These are phyloP conservation scores for human (Homo sapiens) DNA, from an alignment of 2,113 vertebrate genomes.

Conservation along the genomic window GRCh38 chr13:53383501-53384000, in stretches of 20 bases:
- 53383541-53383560: neutral
- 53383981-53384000: neutral
- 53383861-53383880: conserved; percentile 28
- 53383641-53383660: neutral
- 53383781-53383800: conserved; percentile 23
- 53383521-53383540: neutral
- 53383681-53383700: neutral
- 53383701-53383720: conserved; percentile 40
- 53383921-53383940: conserved; percentile 33
- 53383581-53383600: neutral
- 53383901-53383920: neutral
- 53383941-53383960: neutral
- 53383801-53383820: neutral
- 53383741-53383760: conserved; percentile 25
- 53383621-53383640: neutral
- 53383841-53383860: neutral
- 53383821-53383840: neutral
- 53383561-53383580: neutral
- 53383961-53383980: conserved; percentile 4
- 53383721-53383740: neutral
- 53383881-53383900: neutral
- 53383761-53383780: conserved; percentile 19
- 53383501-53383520: neutral
- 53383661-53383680: conserved; percentile 22
- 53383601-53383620: neutral